Base-by-base conservation (phyloP, 1,140 invertebrate genomes). In the Chironomus striatipennis region DNA sequence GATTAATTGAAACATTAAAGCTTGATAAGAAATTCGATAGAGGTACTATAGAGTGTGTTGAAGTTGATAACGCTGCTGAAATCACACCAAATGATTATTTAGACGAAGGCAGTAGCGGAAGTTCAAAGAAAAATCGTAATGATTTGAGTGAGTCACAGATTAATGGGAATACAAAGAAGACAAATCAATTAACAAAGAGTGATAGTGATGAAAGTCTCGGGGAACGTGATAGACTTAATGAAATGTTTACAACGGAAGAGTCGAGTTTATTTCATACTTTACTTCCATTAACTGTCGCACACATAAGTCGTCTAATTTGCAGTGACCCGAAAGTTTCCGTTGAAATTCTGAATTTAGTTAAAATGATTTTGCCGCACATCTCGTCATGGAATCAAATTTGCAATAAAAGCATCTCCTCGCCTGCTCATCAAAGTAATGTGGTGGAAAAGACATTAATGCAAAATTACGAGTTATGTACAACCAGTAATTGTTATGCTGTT, bases 311-410 rank as follows among this genome's bases (percentile, higher is more conserved):
- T 15, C 84, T 95, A 43, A 92, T 90, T 43, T 89, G 90, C 72
- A 90, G 90, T 70, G 92, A 95, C 84, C 91, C 93, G 3, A 88
- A 91, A 82, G 92, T 93, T 84, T 93, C 93, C 12, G 93, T 98
- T 12, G 91, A 97, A 82, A 88, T 98, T 17, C 84, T 99, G n/a
- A 89, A 90, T 42, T 83, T 97, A 65, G 92, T 98, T 75, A 93
- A 95, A 83, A 92, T 96, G 77, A 87, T 98, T 77, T 82, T 98
- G 24, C 96, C 96, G 0, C 92, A 96, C 76, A 91, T 98, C 1
- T 88, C 94, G 0, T 90, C 91, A 9, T 83, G 98, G 65, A 97
- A 97, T 84, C 88, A 91, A 72, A 77, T 90, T 64, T 83, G 85
- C 76, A 80, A 84, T 73, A 75, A 81, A 65, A 47, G 64, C 4